Evolutionary conservation across 1,140 invertebrate species (phyloP).

Genomic region (Bombus haemorrhoidalis): DNA sequence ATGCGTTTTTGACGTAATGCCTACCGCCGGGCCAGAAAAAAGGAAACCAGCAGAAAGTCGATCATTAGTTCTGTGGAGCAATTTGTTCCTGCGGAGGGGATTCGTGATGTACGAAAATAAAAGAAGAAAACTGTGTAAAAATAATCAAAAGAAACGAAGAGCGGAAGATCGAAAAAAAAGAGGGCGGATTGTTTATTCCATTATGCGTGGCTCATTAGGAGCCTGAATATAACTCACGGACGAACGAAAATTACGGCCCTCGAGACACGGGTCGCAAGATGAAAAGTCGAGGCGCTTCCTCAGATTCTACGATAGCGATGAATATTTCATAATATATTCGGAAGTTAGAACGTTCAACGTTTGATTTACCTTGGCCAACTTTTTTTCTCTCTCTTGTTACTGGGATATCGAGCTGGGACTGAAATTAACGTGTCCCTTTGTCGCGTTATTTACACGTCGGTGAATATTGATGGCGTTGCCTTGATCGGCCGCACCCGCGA

Average conservation of each 20-base stretch:
- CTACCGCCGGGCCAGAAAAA: neutral
- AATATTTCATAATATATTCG: slow-evolving; percentile 62
- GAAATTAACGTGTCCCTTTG: slow-evolving; percentile 42
- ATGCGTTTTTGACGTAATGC: neutral
- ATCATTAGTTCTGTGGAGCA: slow-evolving; percentile 49
- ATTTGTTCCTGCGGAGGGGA: slow-evolving; percentile 40
- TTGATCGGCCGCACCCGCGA: neutral
- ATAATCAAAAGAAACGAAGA: slow-evolving; percentile 13
- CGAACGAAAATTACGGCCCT: slow-evolving; percentile 61
- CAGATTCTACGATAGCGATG: slow-evolving; percentile 56
- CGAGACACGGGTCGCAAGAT: slow-evolving; percentile 18
- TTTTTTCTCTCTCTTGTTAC: neutral
- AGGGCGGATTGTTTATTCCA: slow-evolving; percentile 62
- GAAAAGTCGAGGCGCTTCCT: slow-evolving; percentile 51
- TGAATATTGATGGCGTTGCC: slow-evolving; percentile 15
- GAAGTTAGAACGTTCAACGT: slow-evolving; percentile 10
- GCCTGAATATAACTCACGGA: slow-evolving; percentile 58
- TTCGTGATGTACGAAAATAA: too few species aligned
- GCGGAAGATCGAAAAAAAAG: slow-evolving; percentile 15
- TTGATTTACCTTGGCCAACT: slow-evolving; percentile 4
- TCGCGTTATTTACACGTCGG: slow-evolving; percentile 34
- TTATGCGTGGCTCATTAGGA: slow-evolving; percentile 65
- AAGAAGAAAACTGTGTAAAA: neutral
- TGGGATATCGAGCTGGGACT: neutral
- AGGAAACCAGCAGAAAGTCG: slow-evolving; percentile 38